A percentile compares a stretch with the other conserved stretches of the same genome.
phyloP scores from a whole-genome alignment of 2,888 invertebrate genomes.

The Itoplectis maculator region DNA sequence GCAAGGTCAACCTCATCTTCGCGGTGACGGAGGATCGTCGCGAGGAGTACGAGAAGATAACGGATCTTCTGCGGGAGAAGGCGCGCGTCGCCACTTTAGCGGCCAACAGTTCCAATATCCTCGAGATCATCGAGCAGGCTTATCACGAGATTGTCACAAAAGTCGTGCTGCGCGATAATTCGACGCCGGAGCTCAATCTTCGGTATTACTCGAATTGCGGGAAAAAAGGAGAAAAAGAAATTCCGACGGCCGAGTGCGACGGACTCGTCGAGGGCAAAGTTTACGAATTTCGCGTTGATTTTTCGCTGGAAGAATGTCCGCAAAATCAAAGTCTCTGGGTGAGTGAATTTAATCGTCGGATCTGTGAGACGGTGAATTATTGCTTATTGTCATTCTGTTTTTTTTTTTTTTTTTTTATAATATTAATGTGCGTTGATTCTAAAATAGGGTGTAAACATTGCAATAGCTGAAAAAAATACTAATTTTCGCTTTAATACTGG shows the following conservation, averaged over 20 bases:
- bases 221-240: constrained; percentile 84
- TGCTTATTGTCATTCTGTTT: background rate
- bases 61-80: constrained; percentile 89
- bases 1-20: constrained; percentile 94
- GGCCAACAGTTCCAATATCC: constrained; percentile 94
- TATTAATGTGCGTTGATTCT: no score
- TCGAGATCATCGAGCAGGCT: constrained; percentile 92
- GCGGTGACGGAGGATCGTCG: constrained; percentile 91
- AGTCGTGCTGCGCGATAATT: constrained; percentile 88
- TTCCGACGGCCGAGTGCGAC: constrained; percentile 87
- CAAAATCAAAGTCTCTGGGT: constrained; percentile 85
- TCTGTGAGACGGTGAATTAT: no score
- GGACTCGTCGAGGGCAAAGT: constrained; percentile 88
- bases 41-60: constrained; percentile 89
- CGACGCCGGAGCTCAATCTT: constrained; percentile 87
- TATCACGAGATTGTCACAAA: constrained; percentile 90
- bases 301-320: constrained; percentile 87
- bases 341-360: constrained; percentile 32
- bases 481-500: no score
- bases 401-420: constrained; percentile 36
- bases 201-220: constrained; percentile 91
- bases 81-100: constrained; percentile 92
- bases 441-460: no score
- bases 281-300: constrained; percentile 88
- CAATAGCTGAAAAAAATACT: no score